A percentile compares a stretch with the other conserved stretches of the same genome.
Evolutionary conservation across 1,140 invertebrate species (phyloP).

Genomic region (Protaetia brevitarsis): DNA sequence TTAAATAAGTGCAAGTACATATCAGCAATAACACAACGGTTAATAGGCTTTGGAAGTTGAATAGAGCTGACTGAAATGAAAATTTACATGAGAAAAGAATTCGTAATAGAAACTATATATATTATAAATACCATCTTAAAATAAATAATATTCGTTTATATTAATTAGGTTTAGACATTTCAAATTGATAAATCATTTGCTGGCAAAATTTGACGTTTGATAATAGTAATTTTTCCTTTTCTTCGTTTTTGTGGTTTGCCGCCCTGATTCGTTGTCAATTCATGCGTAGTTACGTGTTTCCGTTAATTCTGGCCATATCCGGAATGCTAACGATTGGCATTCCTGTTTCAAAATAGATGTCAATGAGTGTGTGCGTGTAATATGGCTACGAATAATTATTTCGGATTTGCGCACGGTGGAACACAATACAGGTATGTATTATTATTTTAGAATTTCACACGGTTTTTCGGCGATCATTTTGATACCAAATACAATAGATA

Average conservation of each 20-base stretch:
- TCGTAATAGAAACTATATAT: too few relatives aligned
- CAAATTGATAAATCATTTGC: not conserved
- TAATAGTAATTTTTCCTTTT: not conserved
- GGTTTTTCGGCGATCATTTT: not conserved
- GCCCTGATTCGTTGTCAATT: not conserved
- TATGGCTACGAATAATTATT: slow-evolving; percentile 91
- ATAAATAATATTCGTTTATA: too few relatives aligned
- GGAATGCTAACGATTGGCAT: slow-evolving; percentile 16
- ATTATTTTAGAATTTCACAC: not conserved
- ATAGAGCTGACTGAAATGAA: slow-evolving; percentile 87
- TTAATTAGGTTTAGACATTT: too few relatives aligned
- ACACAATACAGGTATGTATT: slow-evolving; percentile 81
- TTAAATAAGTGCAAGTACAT: slow-evolving; percentile 97
- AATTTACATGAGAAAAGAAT: not conserved
- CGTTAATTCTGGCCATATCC: not conserved
- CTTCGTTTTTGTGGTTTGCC: not conserved
- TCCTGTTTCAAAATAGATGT: slow-evolving; percentile 18
- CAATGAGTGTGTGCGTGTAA: slow-evolving; percentile 33
- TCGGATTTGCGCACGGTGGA: slow-evolving; percentile 85
- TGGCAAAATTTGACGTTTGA: not conserved
- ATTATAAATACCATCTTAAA: not conserved
- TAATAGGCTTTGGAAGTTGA: slow-evolving; percentile 97
- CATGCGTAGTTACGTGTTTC: slow-evolving; percentile 1
- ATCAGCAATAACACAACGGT: slow-evolving; percentile 90
- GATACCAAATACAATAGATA: not conserved